Percentiles rank a stretch among this genome's conserved stretches.
Evolutionary conservation across 1,140 invertebrate species (phyloP).

Genomic region (Megathymus violae): DNA sequence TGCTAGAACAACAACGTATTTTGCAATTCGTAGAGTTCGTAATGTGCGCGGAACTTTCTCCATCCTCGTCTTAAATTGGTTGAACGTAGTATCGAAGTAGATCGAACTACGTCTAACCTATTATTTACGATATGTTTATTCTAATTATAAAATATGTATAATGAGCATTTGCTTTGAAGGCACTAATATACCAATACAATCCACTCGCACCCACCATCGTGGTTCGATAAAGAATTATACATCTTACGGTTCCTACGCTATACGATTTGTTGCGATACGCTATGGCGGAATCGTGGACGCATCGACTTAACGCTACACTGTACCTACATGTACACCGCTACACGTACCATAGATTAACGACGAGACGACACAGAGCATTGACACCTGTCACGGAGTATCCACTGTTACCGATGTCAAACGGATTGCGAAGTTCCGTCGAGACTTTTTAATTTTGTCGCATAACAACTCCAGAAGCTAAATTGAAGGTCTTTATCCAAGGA

Average conservation of each 20-base stretch:
- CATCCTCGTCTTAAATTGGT: constrained; percentile 3
- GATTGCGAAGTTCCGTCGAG: too few relatives aligned
- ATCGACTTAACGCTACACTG: constrained; percentile 63
- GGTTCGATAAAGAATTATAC: constrained; percentile 36
- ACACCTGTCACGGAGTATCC: too few relatives aligned
- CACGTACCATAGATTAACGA: constrained; percentile 7
- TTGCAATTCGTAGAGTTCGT: not conserved
- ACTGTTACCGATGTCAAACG: too few relatives aligned
- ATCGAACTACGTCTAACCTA: constrained; percentile 45
- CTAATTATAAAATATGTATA: constrained; percentile 50
- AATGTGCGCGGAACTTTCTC: not conserved
- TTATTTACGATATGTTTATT: constrained; percentile 61
- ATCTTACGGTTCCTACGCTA: constrained; percentile 58
- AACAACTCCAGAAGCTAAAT: too few relatives aligned
- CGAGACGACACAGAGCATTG: too few relatives aligned
- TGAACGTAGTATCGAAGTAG: constrained; percentile 18
- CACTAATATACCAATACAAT: constrained; percentile 49
- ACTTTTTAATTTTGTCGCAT: too few relatives aligned
- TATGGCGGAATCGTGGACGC: constrained; percentile 74
- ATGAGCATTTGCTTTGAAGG: constrained; percentile 68
- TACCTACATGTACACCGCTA: constrained; percentile 58
- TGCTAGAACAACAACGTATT: not conserved
- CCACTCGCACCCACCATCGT: constrained; percentile 45
- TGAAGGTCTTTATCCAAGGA: too few relatives aligned
- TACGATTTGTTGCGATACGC: constrained; percentile 67